These are phyloP conservation scores for Aphelenchoides avenae DNA, from an alignment of 1,140 invertebrate genomes.

Conservation along the genomic window DNA sequence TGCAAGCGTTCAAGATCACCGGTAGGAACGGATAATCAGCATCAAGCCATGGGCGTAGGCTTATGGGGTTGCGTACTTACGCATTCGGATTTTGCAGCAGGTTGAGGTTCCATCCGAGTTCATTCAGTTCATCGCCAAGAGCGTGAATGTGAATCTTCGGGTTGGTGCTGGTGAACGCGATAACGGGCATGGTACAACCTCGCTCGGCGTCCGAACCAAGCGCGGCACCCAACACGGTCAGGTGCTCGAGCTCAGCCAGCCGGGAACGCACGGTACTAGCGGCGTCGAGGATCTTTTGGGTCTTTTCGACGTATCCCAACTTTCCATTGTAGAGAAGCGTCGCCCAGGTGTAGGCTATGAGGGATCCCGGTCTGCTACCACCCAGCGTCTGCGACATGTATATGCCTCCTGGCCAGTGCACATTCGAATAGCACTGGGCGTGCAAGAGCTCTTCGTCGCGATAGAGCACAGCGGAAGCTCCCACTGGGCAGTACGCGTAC, in stretches of 20 bases:
- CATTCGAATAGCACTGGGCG: conserved; percentile 41
- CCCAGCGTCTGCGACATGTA: conserved; percentile 43
- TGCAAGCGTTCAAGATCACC: no score
- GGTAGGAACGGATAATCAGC: no score
- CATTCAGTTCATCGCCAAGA: conserved; percentile 44
- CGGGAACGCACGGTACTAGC: conserved; percentile 15
- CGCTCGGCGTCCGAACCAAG: no score
- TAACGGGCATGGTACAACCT: no score
- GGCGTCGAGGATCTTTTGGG: conserved; percentile 38
- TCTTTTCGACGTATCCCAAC: conserved; percentile 43
- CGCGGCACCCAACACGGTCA: conserved; percentile 25
- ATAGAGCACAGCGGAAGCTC: conserved; percentile 46
- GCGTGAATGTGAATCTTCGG: conserved; percentile 32
- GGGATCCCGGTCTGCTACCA: conserved; percentile 35
- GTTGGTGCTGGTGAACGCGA: conserved; percentile 32
- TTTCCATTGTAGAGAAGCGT: conserved; percentile 39
- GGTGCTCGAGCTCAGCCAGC: conserved; percentile 22
- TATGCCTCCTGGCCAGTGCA: conserved; percentile 45
- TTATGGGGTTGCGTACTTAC: no score
- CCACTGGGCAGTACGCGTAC: conserved; percentile 47
- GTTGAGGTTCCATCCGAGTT: conserved; percentile 39
- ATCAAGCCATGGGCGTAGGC: no score
- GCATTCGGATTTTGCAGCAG: conserved; percentile 41
- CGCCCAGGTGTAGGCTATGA: conserved; percentile 53
- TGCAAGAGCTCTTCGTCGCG: conserved; percentile 35